These are phyloP conservation scores for Lichenostomus cassidix DNA, from an alignment of 2,113 vertebrate species.

Conservation along the genomic window DNA sequence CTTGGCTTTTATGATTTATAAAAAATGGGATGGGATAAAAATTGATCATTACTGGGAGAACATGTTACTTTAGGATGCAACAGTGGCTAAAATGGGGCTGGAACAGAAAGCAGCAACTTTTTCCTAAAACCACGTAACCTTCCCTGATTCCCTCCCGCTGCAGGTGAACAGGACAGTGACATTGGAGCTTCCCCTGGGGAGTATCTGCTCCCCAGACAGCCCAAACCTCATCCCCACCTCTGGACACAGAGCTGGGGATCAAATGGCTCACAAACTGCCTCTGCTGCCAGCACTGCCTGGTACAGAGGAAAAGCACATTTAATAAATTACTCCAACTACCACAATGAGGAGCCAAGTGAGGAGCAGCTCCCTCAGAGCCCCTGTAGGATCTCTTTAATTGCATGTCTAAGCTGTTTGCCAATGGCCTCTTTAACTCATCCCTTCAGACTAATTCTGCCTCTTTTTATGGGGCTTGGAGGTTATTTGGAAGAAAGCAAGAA, in stretches of 20 bases:
- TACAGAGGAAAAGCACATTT: not conserved
- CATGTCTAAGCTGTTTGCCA: not conserved
- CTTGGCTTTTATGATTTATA: not conserved
- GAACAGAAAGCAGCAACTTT: not conserved
- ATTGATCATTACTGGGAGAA: not conserved
- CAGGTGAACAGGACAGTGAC: not conserved
- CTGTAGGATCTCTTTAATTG: constrained; percentile 9
- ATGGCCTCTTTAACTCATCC: constrained; percentile 17
- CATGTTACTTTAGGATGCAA: not conserved
- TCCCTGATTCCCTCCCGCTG: accelerated
- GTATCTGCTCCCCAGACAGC: not conserved
- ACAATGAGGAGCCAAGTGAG: not conserved
- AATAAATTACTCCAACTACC: not conserved
- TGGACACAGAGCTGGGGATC: not conserved
- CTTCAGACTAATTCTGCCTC: not conserved
- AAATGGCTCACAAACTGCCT: not conserved
- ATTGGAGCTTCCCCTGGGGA: not conserved
- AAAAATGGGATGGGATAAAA: not conserved
- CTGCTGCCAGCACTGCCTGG: not conserved
- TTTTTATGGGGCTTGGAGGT: constrained; percentile 5
- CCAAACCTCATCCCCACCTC: not conserved
- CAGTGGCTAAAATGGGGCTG: not conserved
- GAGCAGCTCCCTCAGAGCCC: not conserved
- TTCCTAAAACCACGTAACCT: not conserved
- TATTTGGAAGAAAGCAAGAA: constrained; percentile 42